Percentiles rank a stretch among this genome's conserved stretches.
phyloP scores from a whole-genome alignment of 2,113 vertebrate species.

The Eleginops maclovinus region DNA sequence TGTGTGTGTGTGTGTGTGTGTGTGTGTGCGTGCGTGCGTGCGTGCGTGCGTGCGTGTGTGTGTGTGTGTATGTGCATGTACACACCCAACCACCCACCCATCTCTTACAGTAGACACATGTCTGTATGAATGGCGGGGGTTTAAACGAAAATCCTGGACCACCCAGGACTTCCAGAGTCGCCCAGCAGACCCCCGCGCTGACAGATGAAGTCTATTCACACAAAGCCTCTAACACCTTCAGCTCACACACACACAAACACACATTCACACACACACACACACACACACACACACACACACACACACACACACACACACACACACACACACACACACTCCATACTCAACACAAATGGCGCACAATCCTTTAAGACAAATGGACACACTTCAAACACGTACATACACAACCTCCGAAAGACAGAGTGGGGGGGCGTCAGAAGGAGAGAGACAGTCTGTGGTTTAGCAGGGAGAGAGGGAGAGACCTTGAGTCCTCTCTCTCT shows the following conservation, averaged over 20 bases:
- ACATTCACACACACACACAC: conserved; percentile 24
- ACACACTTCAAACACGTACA: conserved; percentile 79
- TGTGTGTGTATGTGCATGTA: neutral
- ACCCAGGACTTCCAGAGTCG: conserved; percentile 72
- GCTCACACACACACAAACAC: conserved; percentile 31
- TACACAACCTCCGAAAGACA: conserved; percentile 71
- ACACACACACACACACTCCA: conserved; percentile 50
- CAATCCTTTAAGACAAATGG: conserved; percentile 82
- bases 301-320: conserved; percentile 35
- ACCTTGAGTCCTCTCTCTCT: conserved; percentile 44
- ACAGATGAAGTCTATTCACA: conserved; percentile 80
- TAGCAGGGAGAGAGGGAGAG: conserved; percentile 55
- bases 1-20: neutral
- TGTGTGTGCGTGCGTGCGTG: no score
- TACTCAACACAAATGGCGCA: conserved; percentile 73
- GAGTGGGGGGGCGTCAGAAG: conserved; percentile 58
- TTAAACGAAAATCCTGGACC: conserved; percentile 74
- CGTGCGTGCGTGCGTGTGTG: neutral
- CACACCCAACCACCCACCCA: conserved; percentile 41
- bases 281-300: conserved; percentile 35
- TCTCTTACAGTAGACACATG: conserved; percentile 72
- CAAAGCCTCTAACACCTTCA: conserved; percentile 76
- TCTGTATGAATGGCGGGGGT: conserved; percentile 64
- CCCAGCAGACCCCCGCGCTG: conserved; percentile 66
- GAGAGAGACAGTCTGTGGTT: conserved; percentile 58